A percentile compares a stretch with the other conserved stretches of the same genome.
phyloP scores from a whole-genome alignment of 2,113 vertebrate species.

The Callocephalon fimbriatum region DNA sequence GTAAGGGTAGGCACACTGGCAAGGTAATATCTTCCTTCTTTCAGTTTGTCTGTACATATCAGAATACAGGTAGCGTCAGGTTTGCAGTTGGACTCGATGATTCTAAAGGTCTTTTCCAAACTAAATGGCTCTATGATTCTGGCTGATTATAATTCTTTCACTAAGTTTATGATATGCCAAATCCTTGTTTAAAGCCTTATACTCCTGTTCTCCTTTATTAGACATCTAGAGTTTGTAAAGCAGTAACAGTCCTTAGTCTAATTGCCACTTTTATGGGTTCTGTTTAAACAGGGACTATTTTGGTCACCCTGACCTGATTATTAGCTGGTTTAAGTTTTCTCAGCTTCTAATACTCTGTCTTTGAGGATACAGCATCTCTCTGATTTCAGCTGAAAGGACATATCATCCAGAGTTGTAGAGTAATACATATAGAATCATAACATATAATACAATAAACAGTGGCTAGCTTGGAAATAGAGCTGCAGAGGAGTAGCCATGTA shows the following conservation, averaged over 20 bases:
- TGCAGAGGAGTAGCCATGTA: neutral
- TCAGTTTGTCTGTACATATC: too few species aligned
- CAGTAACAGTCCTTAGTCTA: neutral
- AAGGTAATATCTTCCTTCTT: too few species aligned
- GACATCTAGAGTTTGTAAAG: neutral
- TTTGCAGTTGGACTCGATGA: neutral
- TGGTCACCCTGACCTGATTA: neutral
- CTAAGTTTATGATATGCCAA: neutral
- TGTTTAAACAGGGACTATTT: neutral
- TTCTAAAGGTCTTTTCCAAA: neutral
- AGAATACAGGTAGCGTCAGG: neutral
- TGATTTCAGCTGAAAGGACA: neutral
- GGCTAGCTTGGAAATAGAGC: neutral
- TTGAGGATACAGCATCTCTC: neutral
- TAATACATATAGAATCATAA: neutral
- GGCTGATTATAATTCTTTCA: neutral
- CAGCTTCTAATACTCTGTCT: neutral
- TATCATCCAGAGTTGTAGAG: neutral
- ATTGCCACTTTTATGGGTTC: neutral
- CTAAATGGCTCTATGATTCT: neutral
- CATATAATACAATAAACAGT: neutral
- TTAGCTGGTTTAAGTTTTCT: neutral
- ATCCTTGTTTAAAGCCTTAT: neutral
- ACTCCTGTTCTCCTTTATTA: neutral
- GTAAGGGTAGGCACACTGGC: too few species aligned